Conservation (phyloP, 2,888 invertebrate genomes). For the Liopterus haemorrhoidalis region DNA sequence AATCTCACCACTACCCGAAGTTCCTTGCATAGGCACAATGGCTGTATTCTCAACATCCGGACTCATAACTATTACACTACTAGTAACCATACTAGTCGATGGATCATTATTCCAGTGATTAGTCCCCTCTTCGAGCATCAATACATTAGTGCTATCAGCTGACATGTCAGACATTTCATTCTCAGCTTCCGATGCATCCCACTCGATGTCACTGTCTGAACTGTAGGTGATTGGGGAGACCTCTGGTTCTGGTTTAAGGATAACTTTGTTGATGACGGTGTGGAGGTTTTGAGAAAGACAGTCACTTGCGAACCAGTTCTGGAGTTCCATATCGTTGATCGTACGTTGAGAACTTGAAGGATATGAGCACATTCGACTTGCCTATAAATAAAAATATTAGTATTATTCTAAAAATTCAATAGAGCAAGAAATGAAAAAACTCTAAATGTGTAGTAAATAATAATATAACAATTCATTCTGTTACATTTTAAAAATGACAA, state of each 20-base stretch:
- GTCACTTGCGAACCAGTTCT: conserved; percentile 66
- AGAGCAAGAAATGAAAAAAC: neutral
- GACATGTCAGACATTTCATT: conserved; percentile 48
- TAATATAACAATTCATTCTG: neutral
- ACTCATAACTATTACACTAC: no score
- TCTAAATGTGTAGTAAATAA: neutral
- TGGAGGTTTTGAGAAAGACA: conserved; percentile 71
- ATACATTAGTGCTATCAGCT: conserved; percentile 41
- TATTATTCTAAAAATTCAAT: neutral
- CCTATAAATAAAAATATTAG: conserved; percentile 9
- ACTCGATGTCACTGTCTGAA: conserved; percentile 70
- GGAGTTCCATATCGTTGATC: conserved; percentile 52
- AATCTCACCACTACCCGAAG: no score
- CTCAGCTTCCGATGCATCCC: conserved; percentile 65
- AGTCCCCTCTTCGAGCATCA: conserved; percentile 45
- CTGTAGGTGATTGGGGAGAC: conserved; percentile 54
- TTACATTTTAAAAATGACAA: no score
- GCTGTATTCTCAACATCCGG: no score
- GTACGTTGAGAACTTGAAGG: conserved; percentile 37
- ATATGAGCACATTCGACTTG: conserved; percentile 21
- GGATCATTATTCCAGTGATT: conserved; percentile 32
- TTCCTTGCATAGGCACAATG: no score
- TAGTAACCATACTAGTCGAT: no score
- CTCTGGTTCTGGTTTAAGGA: conserved; percentile 54
- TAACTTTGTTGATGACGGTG: conserved; percentile 59